These are phyloP conservation scores for Drosophila busckii DNA, from an alignment of 1,140 invertebrate species.

Conservation along the genomic window DNA sequence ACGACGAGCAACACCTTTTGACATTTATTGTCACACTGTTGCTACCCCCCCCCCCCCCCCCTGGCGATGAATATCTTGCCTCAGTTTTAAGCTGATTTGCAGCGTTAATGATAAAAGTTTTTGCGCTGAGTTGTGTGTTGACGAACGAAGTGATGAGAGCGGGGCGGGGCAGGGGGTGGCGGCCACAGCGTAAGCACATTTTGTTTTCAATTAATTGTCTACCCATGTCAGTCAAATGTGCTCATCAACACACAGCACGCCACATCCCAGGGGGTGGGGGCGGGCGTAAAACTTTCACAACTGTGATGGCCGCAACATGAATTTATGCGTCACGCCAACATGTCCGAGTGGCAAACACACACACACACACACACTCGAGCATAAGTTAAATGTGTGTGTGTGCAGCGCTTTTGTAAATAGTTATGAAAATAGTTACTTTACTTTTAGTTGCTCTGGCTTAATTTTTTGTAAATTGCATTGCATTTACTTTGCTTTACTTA, in stretches of 20 bases:
- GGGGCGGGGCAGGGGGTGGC: background rate
- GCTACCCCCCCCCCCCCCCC: background rate
- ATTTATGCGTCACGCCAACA: conserved; percentile 21
- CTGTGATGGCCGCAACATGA: conserved; percentile 12
- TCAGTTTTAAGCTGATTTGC: conserved; percentile 61
- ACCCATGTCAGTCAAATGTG: conserved; percentile 66
- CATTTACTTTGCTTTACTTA: too few species aligned
- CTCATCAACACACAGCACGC: conserved; percentile 25
- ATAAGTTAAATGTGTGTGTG: too few species aligned
- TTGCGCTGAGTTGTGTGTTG: conserved; percentile 6
- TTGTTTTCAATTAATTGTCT: conserved; percentile 71
- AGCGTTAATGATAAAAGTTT: conserved; percentile 72
- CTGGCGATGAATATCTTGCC: conserved; percentile 22
- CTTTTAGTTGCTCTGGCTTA: too few species aligned
- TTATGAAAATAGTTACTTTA: too few species aligned
- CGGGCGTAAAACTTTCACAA: too few species aligned
- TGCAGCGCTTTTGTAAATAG: too few species aligned
- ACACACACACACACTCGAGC: too few species aligned
- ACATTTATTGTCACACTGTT: conserved; percentile 47
- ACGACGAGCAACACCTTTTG: conserved; percentile 51
- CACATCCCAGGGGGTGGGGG: too few species aligned
- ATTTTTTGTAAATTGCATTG: too few species aligned
- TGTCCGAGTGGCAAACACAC: conserved; percentile 21
- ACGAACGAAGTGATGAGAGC: background rate
- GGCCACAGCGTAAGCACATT: conserved; percentile 19